phyloP scores from a whole-genome alignment of 2,888 invertebrate genomes.

The Emmelina monodactyla region DNA sequence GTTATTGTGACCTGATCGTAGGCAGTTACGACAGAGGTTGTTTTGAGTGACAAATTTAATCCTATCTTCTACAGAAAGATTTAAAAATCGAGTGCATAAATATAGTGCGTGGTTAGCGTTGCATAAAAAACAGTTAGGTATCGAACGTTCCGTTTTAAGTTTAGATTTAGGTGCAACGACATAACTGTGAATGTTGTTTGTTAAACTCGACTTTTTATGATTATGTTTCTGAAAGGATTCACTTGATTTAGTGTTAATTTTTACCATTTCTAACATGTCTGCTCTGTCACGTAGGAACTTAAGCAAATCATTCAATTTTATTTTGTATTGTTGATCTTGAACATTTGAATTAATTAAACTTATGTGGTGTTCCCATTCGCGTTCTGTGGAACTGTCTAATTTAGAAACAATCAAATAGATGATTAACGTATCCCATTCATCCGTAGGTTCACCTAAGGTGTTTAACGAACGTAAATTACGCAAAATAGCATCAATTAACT shows the following conservation, averaged over 20 bases:
- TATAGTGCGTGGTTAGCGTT: slow-evolving; percentile 8
- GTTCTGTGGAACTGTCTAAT: slow-evolving; percentile 8
- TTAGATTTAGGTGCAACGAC: no score
- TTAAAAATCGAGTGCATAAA: slow-evolving; percentile 3
- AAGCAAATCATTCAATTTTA: slow-evolving; percentile 5
- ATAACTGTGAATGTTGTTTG: no score
- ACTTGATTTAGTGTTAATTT: not conserved
- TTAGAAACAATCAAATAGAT: slow-evolving; percentile 7
- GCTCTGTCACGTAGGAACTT: slow-evolving; percentile 8
- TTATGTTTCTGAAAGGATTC: no score
- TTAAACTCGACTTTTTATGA: no score
- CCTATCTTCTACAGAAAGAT: slow-evolving; percentile 1
- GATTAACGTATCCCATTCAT: not conserved
- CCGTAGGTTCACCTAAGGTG: not conserved
- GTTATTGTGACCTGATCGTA: slow-evolving; percentile 4
- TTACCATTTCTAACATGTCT: not conserved
- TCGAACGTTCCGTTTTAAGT: no score
- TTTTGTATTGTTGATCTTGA: not conserved
- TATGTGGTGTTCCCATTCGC: slow-evolving; percentile 8
- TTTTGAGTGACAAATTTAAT: slow-evolving; percentile 5
- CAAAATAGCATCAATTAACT: slow-evolving; percentile 6
- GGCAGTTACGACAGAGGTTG: slow-evolving; percentile 7
- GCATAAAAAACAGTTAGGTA: slow-evolving; percentile 7
- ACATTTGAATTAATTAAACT: not conserved
- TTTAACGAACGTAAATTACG: slow-evolving; percentile 2